Base-by-base conservation (phyloP, 1,140 invertebrate species). In the Acromyrmex charruanus region DNA sequence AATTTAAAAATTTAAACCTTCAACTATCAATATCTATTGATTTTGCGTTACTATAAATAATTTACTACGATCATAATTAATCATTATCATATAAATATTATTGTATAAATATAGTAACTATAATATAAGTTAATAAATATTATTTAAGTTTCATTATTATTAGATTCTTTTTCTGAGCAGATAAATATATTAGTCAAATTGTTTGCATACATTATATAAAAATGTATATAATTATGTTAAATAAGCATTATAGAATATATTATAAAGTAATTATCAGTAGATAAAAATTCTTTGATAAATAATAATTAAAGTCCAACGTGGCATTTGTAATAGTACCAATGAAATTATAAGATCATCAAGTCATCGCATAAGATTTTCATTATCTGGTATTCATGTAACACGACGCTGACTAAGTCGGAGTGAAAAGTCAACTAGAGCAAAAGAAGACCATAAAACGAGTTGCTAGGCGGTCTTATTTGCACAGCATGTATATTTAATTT, bases 401-500 rank as follows among this genome's bases (percentile, higher is more conserved):
- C 51, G 66, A 81, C 21, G 65, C 16, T 71, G 65, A 71, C 31
- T 16, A 75, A 28, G 63, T 31, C 31, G 14, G 72, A 85, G 74
- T 35, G 63, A 79, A 49, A 85, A 79, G 18, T 68, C 65, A 85
- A 39, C 58, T 65, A 61, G 66, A 84, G 86, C 25, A 65, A 39
- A 65, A 61, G 77, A 87, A 77, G 82, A 87, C 59, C 25, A 51
- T 85, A 72, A 28, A 81, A 81, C 61, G 77, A 81, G 68, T 59
- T 39, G 65, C 88, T 82, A 82, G 81, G 58, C 84, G 75, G 72
- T 88, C 90, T 90, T 90, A 91, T 90, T 91, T 90, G 89, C 87
- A 85, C 89, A 69, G 77, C 89, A 85, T 91, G 90, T 91, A 90
- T 91, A 89, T 91, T 91, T 91, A 91, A 91, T 91, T 91, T 87